Conservation (phyloP, 2,797 vertebrate species). For the Picus viridis region DNA sequence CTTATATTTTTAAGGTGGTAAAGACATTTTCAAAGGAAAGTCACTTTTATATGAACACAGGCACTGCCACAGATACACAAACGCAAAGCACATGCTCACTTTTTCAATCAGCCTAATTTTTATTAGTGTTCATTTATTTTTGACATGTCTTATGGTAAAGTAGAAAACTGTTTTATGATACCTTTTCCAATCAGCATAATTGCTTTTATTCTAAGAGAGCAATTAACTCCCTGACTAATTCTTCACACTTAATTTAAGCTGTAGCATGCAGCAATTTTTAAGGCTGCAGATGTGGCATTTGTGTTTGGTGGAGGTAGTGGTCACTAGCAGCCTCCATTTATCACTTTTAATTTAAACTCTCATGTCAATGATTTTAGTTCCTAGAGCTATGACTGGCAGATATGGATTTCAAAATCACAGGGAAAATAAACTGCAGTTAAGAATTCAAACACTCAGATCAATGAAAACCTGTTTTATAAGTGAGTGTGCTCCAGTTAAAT, state of each 20-base stretch:
- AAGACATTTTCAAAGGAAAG: constrained; percentile 56
- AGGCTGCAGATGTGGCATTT: constrained; percentile 35
- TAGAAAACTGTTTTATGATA: constrained; percentile 75
- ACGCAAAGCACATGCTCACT: not conserved
- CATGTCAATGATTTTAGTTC: constrained; percentile 62
- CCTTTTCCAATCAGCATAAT: constrained; percentile 79
- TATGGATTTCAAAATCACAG: constrained; percentile 77
- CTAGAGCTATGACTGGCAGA: constrained; percentile 70
- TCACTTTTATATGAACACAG: constrained; percentile 66
- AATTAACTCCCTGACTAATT: constrained; percentile 84
- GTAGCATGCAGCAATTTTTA: constrained; percentile 52
- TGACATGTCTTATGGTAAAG: constrained; percentile 56
- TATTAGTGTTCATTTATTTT: constrained; percentile 73
- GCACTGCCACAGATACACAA: not conserved
- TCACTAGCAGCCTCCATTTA: constrained; percentile 66
- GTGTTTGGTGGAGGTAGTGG: constrained; percentile 40
- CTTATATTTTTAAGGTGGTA: constrained; percentile 8
- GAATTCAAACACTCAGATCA: constrained; percentile 69
- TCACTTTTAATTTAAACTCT: constrained; percentile 74
- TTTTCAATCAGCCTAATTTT: constrained; percentile 66
- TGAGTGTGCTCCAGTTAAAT: constrained; percentile 51
- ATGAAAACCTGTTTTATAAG: constrained; percentile 69
- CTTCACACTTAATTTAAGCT: constrained; percentile 84
- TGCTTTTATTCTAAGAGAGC: constrained; percentile 79
- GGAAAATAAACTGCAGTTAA: constrained; percentile 74